These are phyloP conservation scores for Chrysogorgia sp. DNA, from an alignment of 92 coral and sea anemone genomes.

Conservation along the genomic window DNA sequence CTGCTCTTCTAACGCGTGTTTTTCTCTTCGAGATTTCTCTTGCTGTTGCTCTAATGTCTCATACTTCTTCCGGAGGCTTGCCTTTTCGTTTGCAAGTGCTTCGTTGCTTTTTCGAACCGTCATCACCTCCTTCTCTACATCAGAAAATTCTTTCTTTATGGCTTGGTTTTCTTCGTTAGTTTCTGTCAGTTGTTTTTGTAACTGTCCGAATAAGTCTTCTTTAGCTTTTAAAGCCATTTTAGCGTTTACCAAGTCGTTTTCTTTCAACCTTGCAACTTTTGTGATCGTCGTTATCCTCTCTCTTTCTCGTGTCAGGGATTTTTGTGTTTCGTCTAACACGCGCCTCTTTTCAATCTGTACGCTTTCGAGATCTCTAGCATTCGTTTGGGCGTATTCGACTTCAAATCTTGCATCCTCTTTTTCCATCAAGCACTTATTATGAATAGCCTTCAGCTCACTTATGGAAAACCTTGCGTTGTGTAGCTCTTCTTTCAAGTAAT, in stretches of 20 bases:
- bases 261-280: constrained; percentile 33
- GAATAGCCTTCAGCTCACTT: constrained; percentile 1
- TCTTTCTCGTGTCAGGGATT: constrained; percentile 14
- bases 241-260: constrained; percentile 16
- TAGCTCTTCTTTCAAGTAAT: constrained; percentile 1
- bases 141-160: constrained; percentile 6
- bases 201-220: constrained; percentile 18
- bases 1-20: constrained; percentile 4
- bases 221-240: constrained; percentile 9
- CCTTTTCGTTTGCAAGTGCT: constrained; percentile 26
- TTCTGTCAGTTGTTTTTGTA: constrained; percentile 2
- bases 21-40: constrained; percentile 6
- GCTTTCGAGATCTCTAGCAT: background rate
- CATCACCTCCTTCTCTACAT: background rate
- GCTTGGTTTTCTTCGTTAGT: background rate
- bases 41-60: background rate
- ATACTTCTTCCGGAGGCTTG: constrained; percentile 3
- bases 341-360: background rate
- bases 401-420: constrained; percentile 8
- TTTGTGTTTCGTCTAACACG: constrained; percentile 5
- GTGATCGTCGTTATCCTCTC: constrained; percentile 34
- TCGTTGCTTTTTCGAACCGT: constrained; percentile 5
- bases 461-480: background rate
- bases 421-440: background rate
- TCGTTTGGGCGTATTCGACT: constrained; percentile 11